Conservation (phyloP, 2,888 invertebrate species). For the Drymonia ruficornis region DNA sequence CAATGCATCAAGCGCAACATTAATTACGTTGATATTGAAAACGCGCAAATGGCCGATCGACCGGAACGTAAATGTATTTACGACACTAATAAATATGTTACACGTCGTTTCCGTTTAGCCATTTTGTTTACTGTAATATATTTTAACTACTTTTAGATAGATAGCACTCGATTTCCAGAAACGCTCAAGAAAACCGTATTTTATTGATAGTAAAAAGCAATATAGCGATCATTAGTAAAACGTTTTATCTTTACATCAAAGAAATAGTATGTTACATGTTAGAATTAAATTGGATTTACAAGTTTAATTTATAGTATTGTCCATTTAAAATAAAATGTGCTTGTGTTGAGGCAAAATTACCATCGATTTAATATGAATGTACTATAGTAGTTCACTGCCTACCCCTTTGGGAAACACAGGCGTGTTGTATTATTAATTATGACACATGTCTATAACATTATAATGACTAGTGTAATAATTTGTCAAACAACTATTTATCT, state of each 20-base stretch:
- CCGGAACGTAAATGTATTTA: conserved; percentile 38
- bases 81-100: conserved; percentile 34
- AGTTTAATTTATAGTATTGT: no score
- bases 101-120: conserved; percentile 22
- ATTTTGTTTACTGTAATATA: conserved; percentile 21
- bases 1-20: conserved; percentile 43
- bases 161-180: background rate
- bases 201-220: background rate
- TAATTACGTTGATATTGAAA: conserved; percentile 43
- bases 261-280: no score
- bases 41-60: conserved; percentile 34
- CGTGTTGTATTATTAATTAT: no score
- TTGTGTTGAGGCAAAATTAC: no score
- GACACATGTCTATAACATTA: no score
- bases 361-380: no score
- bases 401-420: no score
- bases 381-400: no score
- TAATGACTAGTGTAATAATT: no score
- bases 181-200: background rate
- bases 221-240: background rate
- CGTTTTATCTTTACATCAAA: background rate
- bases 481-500: background rate
- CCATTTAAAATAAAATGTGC: no score
- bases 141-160: conserved; percentile 7
- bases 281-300: no score